Evolutionary conservation across 2,797 vertebrate species (phyloP).

Genomic region (Dermochelys coriacea): DNA sequence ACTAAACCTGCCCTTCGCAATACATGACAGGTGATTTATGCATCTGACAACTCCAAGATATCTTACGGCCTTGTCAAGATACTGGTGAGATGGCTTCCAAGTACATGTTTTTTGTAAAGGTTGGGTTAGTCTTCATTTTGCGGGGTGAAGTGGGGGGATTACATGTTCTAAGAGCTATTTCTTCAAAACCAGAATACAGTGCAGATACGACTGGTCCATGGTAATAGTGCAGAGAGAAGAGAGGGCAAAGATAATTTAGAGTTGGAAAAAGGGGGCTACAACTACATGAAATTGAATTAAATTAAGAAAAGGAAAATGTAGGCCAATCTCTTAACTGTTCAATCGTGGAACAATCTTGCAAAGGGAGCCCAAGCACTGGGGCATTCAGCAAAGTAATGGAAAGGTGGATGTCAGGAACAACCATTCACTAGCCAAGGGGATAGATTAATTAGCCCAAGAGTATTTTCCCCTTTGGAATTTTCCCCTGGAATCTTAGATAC

Average conservation of each 20-base stretch:
- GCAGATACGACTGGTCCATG: fast-evolving
- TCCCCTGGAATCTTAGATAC: background rate
- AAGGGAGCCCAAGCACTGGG: background rate
- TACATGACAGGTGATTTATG: background rate
- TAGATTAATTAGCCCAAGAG: background rate
- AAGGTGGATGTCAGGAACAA: background rate
- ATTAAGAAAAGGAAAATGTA: conserved; percentile 50
- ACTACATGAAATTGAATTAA: conserved; percentile 19
- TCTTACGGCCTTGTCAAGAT: background rate
- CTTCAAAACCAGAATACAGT: background rate
- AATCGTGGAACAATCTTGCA: background rate
- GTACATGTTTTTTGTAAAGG: background rate
- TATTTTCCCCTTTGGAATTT: background rate
- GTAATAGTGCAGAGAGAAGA: background rate
- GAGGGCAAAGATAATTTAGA: background rate
- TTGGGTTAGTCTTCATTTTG: background rate
- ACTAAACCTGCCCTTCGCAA: background rate
- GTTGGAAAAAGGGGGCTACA: background rate
- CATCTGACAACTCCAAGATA: background rate
- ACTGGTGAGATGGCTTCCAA: background rate
- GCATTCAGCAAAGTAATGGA: background rate
- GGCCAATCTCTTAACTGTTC: background rate
- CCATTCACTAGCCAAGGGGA: background rate
- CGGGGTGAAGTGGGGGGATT: background rate
- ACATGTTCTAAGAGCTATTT: background rate